These are phyloP conservation scores for Papilio protenor DNA, from an alignment of 2,888 invertebrate species.

Conservation along the genomic window DNA sequence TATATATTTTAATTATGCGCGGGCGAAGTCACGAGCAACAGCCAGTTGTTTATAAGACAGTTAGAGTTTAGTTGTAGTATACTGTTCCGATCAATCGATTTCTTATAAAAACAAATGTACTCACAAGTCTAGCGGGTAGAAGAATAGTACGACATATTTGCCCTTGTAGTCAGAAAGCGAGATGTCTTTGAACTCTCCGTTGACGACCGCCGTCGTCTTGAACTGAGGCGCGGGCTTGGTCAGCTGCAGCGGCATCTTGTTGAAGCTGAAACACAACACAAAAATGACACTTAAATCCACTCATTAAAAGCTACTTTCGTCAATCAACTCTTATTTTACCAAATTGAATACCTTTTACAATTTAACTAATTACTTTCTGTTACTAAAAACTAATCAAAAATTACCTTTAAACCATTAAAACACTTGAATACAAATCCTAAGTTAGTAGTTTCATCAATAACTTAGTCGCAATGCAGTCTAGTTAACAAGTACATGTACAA, in stretches of 20 bases:
- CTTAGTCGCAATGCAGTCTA: slow-evolving; percentile 5
- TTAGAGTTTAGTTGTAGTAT: too few relatives aligned
- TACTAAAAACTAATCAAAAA: not conserved
- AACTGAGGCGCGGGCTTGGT: slow-evolving; percentile 92
- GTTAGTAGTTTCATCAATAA: not conserved
- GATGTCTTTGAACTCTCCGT: slow-evolving; percentile 93
- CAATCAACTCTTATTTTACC: not conserved
- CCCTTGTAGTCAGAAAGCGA: slow-evolving; percentile 91
- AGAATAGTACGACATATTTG: slow-evolving; percentile 95
- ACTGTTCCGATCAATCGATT: too few relatives aligned
- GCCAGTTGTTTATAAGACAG: too few relatives aligned
- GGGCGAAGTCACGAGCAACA: too few relatives aligned
- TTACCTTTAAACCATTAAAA: not conserved
- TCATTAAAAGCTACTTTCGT: not conserved
- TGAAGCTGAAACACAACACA: slow-evolving; percentile 67
- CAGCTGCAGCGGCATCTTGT: slow-evolving; percentile 85
- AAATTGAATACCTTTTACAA: not conserved
- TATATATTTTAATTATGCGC: too few relatives aligned
- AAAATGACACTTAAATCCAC: not conserved
- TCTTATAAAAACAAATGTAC: slow-evolving; percentile 62
- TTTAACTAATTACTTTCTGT: not conserved
- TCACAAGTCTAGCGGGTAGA: slow-evolving; percentile 96
- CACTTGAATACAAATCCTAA: not conserved
- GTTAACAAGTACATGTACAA: not conserved
- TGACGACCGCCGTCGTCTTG: slow-evolving; percentile 91